Evolutionary conservation across 2,797 vertebrate species (phyloP), one percentile per base, ranked within the genome.

Genomic region (Columba guinea): DNA sequence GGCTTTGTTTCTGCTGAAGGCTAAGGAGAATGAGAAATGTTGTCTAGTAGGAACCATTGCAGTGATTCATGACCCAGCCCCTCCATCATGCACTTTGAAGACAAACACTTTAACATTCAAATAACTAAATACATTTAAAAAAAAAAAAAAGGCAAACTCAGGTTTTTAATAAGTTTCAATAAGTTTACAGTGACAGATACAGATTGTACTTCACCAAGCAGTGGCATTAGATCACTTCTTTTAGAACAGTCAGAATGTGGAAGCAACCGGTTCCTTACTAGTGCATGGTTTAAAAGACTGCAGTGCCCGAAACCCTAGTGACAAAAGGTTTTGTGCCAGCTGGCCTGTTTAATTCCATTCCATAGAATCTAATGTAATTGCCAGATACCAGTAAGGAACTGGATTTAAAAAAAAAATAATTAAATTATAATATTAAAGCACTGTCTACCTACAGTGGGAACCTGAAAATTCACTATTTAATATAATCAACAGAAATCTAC

Each of bases 261-360:
- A 75, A 87, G 55, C 32, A 76, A 76, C 12, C 19, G 44, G 37
- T 49, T 69, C 84, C 34, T n/a, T 83, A 9, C 6, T 58, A 81
- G 7, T 32, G 12, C 13, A 34, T 73, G 22, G 18, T 62, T 81
- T 84, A 46, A 78, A 86, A 70, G 55, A 49, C n/a, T 26, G 9
- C 28, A 34, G 12, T 10, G 21, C n/a, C 26, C 3, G 6, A 87
- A 87, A 44, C 13, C 15, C 35, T 13, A 10, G 21, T 10, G 24
- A 68, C 16, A 32, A 51, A 59, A 51, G 22, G 9, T 17, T 90
- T 58, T 74, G 39, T 37, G 26, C 34, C 60, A 73, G 15, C 22
- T 79, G 67, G 64, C 7, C 46, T 87, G 16, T 77, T 95, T 49
- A 90, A 93, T 56, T 91, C 49, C 30, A 90, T 37, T 32, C 34